Evolutionary conservation across 1,140 invertebrate genomes (phyloP), one percentile per base, ranked within the genome.

Genomic region (Propsilocerus akamusi): DNA sequence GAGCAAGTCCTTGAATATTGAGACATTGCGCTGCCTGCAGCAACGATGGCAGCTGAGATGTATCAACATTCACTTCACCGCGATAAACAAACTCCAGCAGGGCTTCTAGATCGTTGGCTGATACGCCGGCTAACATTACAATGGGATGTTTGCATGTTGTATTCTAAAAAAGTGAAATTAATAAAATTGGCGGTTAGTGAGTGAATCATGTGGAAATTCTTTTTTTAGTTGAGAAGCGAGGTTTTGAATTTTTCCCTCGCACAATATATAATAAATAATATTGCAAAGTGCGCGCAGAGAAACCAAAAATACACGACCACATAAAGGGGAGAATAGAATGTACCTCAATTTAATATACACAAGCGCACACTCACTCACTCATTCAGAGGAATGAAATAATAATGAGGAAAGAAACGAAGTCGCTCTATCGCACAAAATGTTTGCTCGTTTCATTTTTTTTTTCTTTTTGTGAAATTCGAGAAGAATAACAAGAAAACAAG

Each of bases 141-240:
- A 78, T 74, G 49, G 76, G 75, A 67, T 78, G 75, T 54, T 77
- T 70, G 58, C 75, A 77, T 55, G 74, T 72, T 48, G 76, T 76
- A 52, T 71, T 77, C 75, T 78, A 53, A 51, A 47, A 52, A 41
- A 52, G 22, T 30, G 28, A 30, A 30, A 30, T 30, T 30, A n/a
- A 12, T 10, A 12, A 12, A n/a, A 10, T 30, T 30, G 2, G 6
- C 14, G 28, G 28, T 30, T 10, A 30, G 14, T 12, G 28, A n/a
- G 28, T 12, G 28, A 30, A 30, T 12, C 11, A 12, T 7, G 28
- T 12, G 28, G 6, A n/a, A n/a, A n/a, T n/a, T n/a, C n/a, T n/a
- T n/a, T n/a, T n/a, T n/a, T n/a, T n/a, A n/a, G n/a, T n/a, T n/a
- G n/a, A n/a, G n/a, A n/a, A n/a, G n/a, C n/a, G n/a, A n/a, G n/a